Conservation (phyloP, 2,888 invertebrate genomes). For the Chromoteleia sp. region DNA sequence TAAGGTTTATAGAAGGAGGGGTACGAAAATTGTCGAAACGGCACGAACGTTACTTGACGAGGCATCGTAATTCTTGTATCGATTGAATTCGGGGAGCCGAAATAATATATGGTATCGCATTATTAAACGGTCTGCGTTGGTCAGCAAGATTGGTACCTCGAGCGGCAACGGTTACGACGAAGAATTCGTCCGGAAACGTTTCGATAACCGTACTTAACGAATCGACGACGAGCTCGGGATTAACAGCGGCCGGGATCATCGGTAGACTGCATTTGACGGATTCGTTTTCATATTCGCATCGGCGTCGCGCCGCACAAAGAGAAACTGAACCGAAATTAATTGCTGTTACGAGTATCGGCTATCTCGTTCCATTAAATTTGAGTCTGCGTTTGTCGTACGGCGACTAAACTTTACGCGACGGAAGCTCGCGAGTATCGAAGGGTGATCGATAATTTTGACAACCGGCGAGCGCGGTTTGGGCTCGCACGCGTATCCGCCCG, state of each 20-base stretch:
- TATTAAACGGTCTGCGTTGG: conserved; percentile 54
- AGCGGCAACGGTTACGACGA: conserved; percentile 52
- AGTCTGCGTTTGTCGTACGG: conserved; percentile 60
- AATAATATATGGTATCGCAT: conserved; percentile 53
- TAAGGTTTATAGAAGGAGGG: no score
- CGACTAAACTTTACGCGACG: conserved; percentile 56
- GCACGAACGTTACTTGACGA: conserved; percentile 20
- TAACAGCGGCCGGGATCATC: conserved; percentile 48
- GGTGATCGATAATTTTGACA: conserved; percentile 47
- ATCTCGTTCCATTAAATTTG: conserved; percentile 49
- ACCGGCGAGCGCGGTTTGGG: conserved; percentile 1
- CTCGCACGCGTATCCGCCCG: neutral
- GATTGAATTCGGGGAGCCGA: conserved; percentile 17
- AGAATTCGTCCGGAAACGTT: conserved; percentile 64
- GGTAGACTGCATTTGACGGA: conserved; percentile 64
- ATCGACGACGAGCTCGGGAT: conserved; percentile 22
- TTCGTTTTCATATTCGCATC: conserved; percentile 65
- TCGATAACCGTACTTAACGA: conserved; percentile 69
- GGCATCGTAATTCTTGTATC: conserved; percentile 50
- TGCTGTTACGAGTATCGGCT: conserved; percentile 55
- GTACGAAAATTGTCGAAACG: neutral
- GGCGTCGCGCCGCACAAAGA: conserved; percentile 52
- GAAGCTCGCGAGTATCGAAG: conserved; percentile 46
- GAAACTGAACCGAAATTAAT: conserved; percentile 63
- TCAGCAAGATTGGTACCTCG: conserved; percentile 57